Percentiles rank a stretch among this genome's conserved stretches.
These are phyloP conservation scores for Labeo calbasu DNA, from an alignment of 2,797 vertebrate species.

Conservation along the genomic window DNA sequence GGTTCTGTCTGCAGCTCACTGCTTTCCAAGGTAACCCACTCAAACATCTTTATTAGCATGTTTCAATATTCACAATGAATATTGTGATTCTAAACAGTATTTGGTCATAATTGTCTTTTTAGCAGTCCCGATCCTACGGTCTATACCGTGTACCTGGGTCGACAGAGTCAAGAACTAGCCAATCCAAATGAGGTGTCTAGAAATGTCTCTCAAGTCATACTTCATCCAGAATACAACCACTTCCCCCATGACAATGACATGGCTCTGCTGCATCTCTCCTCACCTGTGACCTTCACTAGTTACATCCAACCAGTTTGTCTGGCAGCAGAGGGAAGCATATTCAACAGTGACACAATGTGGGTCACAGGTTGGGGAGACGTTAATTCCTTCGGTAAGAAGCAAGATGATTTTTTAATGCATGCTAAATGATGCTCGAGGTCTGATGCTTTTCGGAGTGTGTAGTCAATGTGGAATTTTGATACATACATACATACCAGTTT, in stretches of 20 bases:
- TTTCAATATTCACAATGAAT: no score
- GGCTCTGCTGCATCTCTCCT: conserved; percentile 33
- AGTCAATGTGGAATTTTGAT: background rate
- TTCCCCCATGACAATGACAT: background rate
- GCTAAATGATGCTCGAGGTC: background rate
- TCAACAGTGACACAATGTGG: conserved; percentile 19
- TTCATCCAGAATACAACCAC: background rate
- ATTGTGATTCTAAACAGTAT: background rate
- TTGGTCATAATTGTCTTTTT: background rate
- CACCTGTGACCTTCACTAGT: background rate
- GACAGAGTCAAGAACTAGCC: background rate
- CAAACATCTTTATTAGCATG: background rate
- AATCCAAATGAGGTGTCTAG: conserved; percentile 21
- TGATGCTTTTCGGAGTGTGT: background rate
- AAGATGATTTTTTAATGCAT: background rate
- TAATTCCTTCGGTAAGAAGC: background rate
- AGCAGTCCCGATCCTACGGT: accelerated
- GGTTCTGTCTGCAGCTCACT: conserved; percentile 57
- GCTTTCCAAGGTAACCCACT: conserved; percentile 32
- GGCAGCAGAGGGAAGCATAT: conserved; percentile 16
- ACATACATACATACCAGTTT: background rate
- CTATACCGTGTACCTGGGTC: conserved; percentile 36
- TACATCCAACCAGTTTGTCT: conserved; percentile 26
- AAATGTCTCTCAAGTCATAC: background rate
- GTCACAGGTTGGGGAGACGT: conserved; percentile 21